Evolutionary conservation across 2,113 vertebrate species (phyloP), one percentile per base, ranked within the genome.

Genomic region (Tympanuchus pallidicinctus): DNA sequence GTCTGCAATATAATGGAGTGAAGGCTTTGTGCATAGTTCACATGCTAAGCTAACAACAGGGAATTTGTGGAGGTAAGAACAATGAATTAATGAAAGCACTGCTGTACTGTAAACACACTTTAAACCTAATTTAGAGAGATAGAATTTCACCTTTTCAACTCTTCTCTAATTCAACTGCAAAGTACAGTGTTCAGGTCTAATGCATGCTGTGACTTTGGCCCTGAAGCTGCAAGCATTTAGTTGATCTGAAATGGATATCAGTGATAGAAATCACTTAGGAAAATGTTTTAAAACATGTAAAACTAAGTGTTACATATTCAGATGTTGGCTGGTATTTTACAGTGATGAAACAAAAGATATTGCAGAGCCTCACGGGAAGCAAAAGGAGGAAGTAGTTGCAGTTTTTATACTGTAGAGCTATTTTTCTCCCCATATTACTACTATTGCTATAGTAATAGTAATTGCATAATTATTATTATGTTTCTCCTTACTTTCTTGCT

Each of bases 141-240:
- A 65, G 65, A 60, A 71, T 83, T 88, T 88, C 79, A 96, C 64
- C 89, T 97, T 77, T 92, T 89, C 76, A 88, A 52, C 72, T 92
- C 69, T 77, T 80, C 32, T 34, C 25, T 77, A 27, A 28, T 72
- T 87, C 36, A 50, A 28, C 36, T 21, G 6, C 47, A 88, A 86
- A 88, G 57, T 47, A 67, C 76, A 93, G 75, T 74, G 30, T 28
- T 92, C 71, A 74, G 88, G 45, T 40, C 86, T 84, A 57, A 52
- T 34, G 48, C 2, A 25, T 52, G 61, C 27, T 48, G 40, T 0
- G 0, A 52, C 57, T 93, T 80, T 83, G 72, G 43, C 82, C 63
- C 61, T 81, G 65, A 13, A 94, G 76, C 57, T 65, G 81, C n/a
- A 54, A 83, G 40, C 34, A 88, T 34, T 76, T 47, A 59, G 52